Evolutionary conservation across 2,797 vertebrate genomes (phyloP).

Genomic region (Apogon hyalosoma): DNA sequence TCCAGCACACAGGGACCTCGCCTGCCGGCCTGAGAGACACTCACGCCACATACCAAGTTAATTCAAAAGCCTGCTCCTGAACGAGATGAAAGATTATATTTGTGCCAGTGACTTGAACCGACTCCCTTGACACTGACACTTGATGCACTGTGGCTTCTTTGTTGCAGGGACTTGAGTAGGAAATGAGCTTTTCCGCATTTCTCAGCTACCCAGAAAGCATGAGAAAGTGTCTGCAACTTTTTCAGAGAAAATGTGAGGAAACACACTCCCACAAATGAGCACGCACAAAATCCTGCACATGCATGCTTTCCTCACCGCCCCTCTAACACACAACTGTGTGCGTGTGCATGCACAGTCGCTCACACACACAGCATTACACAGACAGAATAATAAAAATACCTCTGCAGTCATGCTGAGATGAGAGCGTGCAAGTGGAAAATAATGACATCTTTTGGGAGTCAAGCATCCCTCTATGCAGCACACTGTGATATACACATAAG

Average conservation of each 20-base stretch:
- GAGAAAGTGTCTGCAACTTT: constrained; percentile 51
- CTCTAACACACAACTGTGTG: neutral
- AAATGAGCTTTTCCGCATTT: constrained; percentile 48
- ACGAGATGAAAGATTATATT: constrained; percentile 70
- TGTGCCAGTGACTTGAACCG: constrained; percentile 57
- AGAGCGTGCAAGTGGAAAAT: constrained; percentile 69
- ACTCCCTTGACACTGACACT: constrained; percentile 54
- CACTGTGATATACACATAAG: constrained; percentile 39
- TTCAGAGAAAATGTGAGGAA: constrained; percentile 31
- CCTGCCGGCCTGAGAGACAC: constrained; percentile 49
- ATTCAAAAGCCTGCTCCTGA: constrained; percentile 66
- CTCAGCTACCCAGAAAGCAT: constrained; percentile 39
- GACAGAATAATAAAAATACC: constrained; percentile 72
- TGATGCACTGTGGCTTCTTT: constrained; percentile 40
- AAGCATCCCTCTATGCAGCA: constrained; percentile 36
- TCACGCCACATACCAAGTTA: constrained; percentile 50
- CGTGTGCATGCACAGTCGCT: neutral
- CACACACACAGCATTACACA: constrained; percentile 39
- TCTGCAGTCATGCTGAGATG: constrained; percentile 62
- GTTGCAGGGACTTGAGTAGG: constrained; percentile 39
- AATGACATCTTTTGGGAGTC: constrained; percentile 77
- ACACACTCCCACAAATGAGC: constrained; percentile 19
- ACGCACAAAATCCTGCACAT: constrained; percentile 14
- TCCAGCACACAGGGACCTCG: constrained; percentile 32
- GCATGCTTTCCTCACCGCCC: neutral